phyloP scores from a whole-genome alignment of 1,140 invertebrate species.

The Heterodera schachtii region DNA sequence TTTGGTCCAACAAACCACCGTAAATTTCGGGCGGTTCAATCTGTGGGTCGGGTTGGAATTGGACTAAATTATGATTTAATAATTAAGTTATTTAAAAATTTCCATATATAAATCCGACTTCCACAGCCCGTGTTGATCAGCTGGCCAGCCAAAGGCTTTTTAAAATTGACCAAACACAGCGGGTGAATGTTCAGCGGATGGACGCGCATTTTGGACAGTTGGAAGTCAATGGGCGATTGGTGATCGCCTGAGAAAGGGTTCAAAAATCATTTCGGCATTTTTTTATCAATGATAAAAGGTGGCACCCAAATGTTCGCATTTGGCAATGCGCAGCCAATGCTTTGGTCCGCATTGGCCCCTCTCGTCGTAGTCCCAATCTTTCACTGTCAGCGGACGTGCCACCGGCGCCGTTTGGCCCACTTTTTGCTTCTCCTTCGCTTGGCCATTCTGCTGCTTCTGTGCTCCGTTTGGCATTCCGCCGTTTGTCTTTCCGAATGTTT shows the following conservation, averaged over 20 bases:
- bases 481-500: not conserved
- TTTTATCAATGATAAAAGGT: not conserved
- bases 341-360: conserved; percentile 44
- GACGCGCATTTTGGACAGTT: conserved; percentile 43
- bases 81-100: not conserved
- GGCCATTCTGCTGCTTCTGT: not conserved
- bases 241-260: conserved; percentile 26
- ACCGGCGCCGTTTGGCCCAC: not conserved
- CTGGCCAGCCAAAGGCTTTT: conserved; percentile 51
- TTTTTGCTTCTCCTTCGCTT: conserved; percentile 8
- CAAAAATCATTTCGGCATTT: not conserved
- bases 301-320: conserved; percentile 14
- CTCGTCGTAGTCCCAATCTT: conserved; percentile 39
- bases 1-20: conserved; percentile 58
- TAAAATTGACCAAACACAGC: conserved; percentile 58
- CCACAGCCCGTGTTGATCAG: conserved; percentile 60
- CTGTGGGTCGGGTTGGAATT: conserved; percentile 52
- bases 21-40: conserved; percentile 56
- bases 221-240: conserved; percentile 61
- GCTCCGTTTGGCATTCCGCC: not conserved
- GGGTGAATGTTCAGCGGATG: conserved; percentile 42
- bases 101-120: not conserved
- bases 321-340: conserved; percentile 43
- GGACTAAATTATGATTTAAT: conserved; percentile 45
- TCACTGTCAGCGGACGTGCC: not conserved